Percentiles rank a stretch among this genome's conserved stretches.
phyloP scores from a whole-genome alignment of 2,888 invertebrate species.

The Nebria brevicollis region DNA sequence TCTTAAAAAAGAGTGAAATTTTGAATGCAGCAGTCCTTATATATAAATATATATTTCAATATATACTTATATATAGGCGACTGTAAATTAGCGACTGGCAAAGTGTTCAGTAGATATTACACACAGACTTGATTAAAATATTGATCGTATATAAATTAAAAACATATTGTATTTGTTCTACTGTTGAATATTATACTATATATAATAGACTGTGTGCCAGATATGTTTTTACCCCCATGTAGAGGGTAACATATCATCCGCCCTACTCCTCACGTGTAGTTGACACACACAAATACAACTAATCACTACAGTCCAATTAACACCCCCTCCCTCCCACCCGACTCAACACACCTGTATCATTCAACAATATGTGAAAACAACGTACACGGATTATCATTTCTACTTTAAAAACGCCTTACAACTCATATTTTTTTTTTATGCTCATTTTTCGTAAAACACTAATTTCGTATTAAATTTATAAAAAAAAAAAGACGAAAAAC shows the following conservation, averaged over 20 bases:
- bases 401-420: background rate
- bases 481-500: background rate
- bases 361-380: background rate
- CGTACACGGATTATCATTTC: background rate
- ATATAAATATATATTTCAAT: constrained; percentile 26
- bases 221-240: constrained; percentile 21
- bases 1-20: constrained; percentile 47
- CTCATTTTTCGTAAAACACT: background rate
- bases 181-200: constrained; percentile 46
- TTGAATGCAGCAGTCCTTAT: constrained; percentile 39
- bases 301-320: constrained; percentile 3
- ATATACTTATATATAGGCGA: constrained; percentile 29
- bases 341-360: background rate
- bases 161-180: constrained; percentile 45
- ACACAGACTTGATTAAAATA: constrained; percentile 43
- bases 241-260: constrained; percentile 2
- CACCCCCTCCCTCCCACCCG: constrained; percentile 1
- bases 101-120: constrained; percentile 44
- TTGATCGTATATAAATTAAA: constrained; percentile 44
- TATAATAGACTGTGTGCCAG: constrained; percentile 43
- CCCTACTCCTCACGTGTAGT: constrained; percentile 35
- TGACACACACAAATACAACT: constrained; percentile 22
- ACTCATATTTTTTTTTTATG: background rate
- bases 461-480: background rate
- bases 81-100: constrained; percentile 37